Conservation (phyloP, 1,140 invertebrate genomes). For the Sitobion miscanthi region DNA sequence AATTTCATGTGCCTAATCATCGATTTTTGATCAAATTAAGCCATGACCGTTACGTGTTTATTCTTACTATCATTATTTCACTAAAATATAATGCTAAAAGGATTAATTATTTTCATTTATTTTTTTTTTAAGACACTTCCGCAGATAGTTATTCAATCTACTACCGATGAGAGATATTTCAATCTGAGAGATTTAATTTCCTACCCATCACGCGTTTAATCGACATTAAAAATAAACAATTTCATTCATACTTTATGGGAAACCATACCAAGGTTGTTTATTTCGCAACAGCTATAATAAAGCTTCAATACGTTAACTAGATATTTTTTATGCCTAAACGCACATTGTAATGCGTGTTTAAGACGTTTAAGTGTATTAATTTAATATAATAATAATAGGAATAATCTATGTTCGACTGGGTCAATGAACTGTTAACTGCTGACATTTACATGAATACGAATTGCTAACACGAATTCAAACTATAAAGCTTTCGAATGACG, state of each 20-base stretch:
- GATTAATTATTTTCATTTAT: neutral
- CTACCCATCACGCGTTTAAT: neutral
- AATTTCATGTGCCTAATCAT: neutral
- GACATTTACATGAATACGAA: slow-evolving; percentile 46
- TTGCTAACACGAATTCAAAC: neutral
- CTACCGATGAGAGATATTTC: neutral
- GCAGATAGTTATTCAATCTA: neutral
- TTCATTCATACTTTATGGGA: slow-evolving; percentile 30
- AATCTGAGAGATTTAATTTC: neutral
- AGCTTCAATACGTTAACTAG: slow-evolving; percentile 9
- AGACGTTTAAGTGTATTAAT: neutral
- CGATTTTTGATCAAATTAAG: slow-evolving; percentile 12
- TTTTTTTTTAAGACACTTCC: neutral
- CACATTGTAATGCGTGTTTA: neutral
- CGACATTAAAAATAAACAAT: slow-evolving; percentile 28
- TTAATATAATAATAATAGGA: slow-evolving; percentile 21
- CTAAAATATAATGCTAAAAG: neutral
- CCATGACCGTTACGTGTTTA: neutral
- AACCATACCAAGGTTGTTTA: neutral
- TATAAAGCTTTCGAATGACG: slow-evolving; percentile 10
- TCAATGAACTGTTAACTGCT: slow-evolving; percentile 43
- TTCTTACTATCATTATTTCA: neutral
- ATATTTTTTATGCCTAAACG: neutral
- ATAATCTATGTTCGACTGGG: slow-evolving; percentile 11
- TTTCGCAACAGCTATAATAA: slow-evolving; percentile 4